These are phyloP conservation scores for Lamprologus sp. DNA, from an alignment of 2,113 vertebrate genomes.

Conservation along the genomic window DNA sequence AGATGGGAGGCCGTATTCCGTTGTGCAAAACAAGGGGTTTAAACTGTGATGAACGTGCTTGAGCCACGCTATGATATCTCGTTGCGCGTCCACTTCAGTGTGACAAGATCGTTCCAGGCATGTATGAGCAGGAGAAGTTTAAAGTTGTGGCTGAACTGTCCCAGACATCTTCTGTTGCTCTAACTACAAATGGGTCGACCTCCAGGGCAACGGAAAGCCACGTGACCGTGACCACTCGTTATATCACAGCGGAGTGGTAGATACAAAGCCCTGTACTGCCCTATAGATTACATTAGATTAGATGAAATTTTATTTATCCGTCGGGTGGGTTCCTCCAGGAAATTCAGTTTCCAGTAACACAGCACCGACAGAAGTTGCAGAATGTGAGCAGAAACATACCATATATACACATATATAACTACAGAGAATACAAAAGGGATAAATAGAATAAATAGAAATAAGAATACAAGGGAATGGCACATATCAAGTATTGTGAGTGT, in stretches of 20 bases:
- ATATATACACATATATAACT: too few species aligned
- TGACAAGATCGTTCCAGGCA: neutral
- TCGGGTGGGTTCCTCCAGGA: too few species aligned
- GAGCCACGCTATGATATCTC: neutral
- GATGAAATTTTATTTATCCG: rapidly evolving
- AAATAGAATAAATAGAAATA: too few species aligned
- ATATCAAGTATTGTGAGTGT: too few species aligned
- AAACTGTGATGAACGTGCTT: neutral
- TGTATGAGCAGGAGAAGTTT: neutral
- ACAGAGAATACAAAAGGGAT: too few species aligned
- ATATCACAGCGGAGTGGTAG: too few species aligned
- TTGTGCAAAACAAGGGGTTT: neutral
- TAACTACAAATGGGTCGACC: neutral
- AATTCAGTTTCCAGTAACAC: too few species aligned
- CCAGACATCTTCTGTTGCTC: neutral
- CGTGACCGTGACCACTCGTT: rapidly evolving
- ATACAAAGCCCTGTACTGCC: rapidly evolving
- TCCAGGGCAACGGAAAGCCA: too few species aligned
- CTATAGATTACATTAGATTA: too few species aligned
- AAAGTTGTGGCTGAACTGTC: neutral
- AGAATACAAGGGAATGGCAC: too few species aligned
- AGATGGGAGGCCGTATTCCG: rapidly evolving
- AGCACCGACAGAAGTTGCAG: too few species aligned
- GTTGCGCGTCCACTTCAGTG: neutral
- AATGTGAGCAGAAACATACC: too few species aligned